These are phyloP conservation scores for Papilio helenus DNA, from an alignment of 1,140 invertebrate species.

Conservation along the genomic window DNA sequence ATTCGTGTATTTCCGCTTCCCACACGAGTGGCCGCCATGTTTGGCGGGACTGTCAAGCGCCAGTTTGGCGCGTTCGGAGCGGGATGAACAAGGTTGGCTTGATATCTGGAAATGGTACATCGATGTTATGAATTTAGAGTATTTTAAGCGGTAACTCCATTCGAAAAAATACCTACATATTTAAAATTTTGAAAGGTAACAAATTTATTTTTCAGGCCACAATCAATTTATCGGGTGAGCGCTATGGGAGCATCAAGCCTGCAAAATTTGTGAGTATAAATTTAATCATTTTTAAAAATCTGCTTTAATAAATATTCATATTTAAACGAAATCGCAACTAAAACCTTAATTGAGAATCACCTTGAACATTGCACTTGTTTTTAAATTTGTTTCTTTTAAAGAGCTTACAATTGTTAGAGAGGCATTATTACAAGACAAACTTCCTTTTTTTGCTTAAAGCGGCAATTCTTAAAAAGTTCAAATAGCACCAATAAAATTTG, in stretches of 20 bases:
- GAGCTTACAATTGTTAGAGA: neutral
- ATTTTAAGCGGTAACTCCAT: conserved; percentile 2
- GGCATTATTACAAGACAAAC: conserved; percentile 37
- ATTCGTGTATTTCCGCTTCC: conserved; percentile 82
- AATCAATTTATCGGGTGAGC: neutral
- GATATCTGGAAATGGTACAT: conserved; percentile 48
- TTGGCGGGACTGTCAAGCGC: conserved; percentile 80
- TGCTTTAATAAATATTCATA: neutral
- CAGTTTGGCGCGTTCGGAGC: conserved; percentile 79
- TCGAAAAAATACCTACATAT: neutral
- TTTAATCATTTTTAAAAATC: neutral
- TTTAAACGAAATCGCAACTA: neutral
- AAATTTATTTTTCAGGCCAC: neutral
- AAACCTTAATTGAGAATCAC: too few relatives aligned
- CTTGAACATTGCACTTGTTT: neutral
- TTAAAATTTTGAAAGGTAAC: neutral
- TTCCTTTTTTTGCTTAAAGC: conserved; percentile 41
- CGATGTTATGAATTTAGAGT: conserved; percentile 42
- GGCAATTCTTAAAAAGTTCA: conserved; percentile 25
- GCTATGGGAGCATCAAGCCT: neutral
- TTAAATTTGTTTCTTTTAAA: neutral
- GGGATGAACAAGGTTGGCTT: conserved; percentile 75
- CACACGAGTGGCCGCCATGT: conserved; percentile 79
- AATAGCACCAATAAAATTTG: conserved; percentile 50
- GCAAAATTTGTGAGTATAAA: conserved; percentile 8